A percentile compares a stretch with the other conserved stretches of the same genome.
Evolutionary conservation across 2,797 vertebrate species (phyloP).

Genomic region (Bradypus variegatus): DNA sequence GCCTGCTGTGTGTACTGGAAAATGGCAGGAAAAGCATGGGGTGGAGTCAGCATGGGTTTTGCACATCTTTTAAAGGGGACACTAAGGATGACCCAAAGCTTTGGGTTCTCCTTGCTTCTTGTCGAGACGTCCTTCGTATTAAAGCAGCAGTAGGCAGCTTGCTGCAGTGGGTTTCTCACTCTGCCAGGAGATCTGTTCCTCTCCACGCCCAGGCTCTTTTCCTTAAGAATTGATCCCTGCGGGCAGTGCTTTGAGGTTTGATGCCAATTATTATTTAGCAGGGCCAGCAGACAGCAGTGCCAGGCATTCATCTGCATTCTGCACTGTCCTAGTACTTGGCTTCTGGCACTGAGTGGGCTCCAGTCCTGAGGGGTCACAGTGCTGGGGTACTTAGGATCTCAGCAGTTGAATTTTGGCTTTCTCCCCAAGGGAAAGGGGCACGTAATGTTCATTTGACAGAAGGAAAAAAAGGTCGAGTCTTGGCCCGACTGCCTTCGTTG

Average conservation of each 20-base stretch:
- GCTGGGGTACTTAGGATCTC: slow-evolving; percentile 32
- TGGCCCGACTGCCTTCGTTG: slow-evolving; percentile 60
- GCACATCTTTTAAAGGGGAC: not conserved
- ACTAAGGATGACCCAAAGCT: not conserved
- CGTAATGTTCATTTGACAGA: slow-evolving; percentile 32
- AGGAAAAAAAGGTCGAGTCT: slow-evolving; percentile 59
- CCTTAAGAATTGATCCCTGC: not conserved
- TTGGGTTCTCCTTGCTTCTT: not conserved
- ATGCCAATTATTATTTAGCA: not conserved
- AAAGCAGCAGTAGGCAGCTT: not conserved
- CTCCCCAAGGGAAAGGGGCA: slow-evolving; percentile 47
- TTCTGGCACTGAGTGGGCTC: not conserved
- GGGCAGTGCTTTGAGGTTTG: not conserved
- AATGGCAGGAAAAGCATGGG: fast-evolving
- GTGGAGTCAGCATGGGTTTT: not conserved
- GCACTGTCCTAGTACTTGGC: not conserved
- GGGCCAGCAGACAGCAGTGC: slow-evolving; percentile 16
- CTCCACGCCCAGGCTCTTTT: not conserved
- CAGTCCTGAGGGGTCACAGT: not conserved
- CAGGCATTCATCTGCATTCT: slow-evolving; percentile 30
- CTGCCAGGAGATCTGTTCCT: not conserved
- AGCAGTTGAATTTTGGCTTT: slow-evolving; percentile 61
- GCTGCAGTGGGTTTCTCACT: fast-evolving
- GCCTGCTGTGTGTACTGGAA: not conserved
- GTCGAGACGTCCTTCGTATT: not conserved